Evolutionary conservation across 2,888 invertebrate genomes (phyloP).

Genomic region (Synergus japonicus): DNA sequence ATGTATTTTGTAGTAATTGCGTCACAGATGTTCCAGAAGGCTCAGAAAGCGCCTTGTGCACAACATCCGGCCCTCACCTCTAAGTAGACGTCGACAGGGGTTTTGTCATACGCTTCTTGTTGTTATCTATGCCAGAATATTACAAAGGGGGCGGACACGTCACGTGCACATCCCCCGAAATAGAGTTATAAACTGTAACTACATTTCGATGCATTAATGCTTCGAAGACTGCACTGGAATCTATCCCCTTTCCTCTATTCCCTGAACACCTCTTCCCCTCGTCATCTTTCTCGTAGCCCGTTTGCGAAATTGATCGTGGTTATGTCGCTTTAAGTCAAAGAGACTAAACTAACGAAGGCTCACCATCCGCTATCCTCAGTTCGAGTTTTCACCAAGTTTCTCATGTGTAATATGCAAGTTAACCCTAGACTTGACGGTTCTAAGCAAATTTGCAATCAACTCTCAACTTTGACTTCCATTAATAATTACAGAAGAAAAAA

Average conservation of each 20-base stretch:
- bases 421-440: background rate
- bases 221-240: conserved; percentile 57
- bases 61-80: conserved; percentile 40
- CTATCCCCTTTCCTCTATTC: conserved; percentile 43
- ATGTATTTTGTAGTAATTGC: conserved; percentile 66
- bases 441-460: background rate
- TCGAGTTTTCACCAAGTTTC: conserved; percentile 31
- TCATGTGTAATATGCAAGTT: conserved; percentile 33
- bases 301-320: conserved; percentile 66
- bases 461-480: background rate
- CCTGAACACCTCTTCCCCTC: conserved; percentile 32
- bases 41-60: conserved; percentile 48
- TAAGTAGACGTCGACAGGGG: conserved; percentile 41
- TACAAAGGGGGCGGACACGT: conserved; percentile 58
- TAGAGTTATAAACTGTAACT: conserved; percentile 75
- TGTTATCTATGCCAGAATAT: conserved; percentile 64
- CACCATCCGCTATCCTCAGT: conserved; percentile 35
- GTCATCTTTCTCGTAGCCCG: conserved; percentile 57
- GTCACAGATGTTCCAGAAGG: conserved; percentile 70
- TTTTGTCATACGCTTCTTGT: conserved; percentile 48
- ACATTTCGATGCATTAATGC: conserved; percentile 71
- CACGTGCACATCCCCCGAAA: conserved; percentile 67
- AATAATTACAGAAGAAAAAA: background rate
- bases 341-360: conserved; percentile 40
- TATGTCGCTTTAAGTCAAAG: conserved; percentile 56